A percentile compares a stretch with the other conserved stretches of the same genome.
phyloP scores from a whole-genome alignment of 2,797 vertebrate species.

The Chelonia mydas region DNA sequence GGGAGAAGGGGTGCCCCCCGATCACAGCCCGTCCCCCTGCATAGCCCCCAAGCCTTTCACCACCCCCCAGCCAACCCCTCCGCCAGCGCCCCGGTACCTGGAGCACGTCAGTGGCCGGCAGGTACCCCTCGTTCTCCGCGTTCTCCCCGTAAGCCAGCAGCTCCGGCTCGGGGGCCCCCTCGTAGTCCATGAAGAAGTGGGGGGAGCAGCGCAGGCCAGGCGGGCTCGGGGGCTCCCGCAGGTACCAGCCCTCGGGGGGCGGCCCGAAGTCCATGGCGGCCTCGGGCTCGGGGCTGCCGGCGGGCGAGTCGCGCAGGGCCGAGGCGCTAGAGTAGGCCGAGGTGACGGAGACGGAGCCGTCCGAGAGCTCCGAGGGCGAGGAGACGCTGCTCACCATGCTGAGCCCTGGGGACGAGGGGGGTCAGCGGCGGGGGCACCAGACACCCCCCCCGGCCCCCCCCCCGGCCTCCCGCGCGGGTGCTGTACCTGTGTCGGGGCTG shows the following conservation, averaged over 20 bases:
- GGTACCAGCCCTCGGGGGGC: neutral
- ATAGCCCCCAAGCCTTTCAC: too few relatives aligned
- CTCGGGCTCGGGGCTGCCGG: constrained; percentile 69
- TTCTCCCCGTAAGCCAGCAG: constrained; percentile 83
- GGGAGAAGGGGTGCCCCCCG: neutral
- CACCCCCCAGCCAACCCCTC: neutral
- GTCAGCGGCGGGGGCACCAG: neutral
- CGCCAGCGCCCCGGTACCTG: constrained; percentile 75
- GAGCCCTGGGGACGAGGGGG: constrained; percentile 79
- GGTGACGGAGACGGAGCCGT: constrained; percentile 83
- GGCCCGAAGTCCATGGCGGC: constrained; percentile 74
- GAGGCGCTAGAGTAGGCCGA: constrained; percentile 90
- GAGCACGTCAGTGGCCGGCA: constrained; percentile 81
- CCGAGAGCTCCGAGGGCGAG: constrained; percentile 86
- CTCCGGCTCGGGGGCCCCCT: constrained; percentile 69
- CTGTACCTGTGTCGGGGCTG: constrained; percentile 89
- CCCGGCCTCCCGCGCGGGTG: too few relatives aligned
- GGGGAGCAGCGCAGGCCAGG: neutral
- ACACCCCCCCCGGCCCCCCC: too few relatives aligned
- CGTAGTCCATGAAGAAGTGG: constrained; percentile 83
- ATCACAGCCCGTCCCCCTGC: neutral
- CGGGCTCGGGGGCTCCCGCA: neutral
- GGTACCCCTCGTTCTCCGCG: constrained; percentile 82
- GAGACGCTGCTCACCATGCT: constrained; percentile 87
- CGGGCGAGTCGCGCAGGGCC: constrained; percentile 81